A percentile compares a stretch with the other conserved stretches of the same genome.
Evolutionary conservation across 2,888 invertebrate genomes (phyloP).

Genomic region (Caradrina kadenii): DNA sequence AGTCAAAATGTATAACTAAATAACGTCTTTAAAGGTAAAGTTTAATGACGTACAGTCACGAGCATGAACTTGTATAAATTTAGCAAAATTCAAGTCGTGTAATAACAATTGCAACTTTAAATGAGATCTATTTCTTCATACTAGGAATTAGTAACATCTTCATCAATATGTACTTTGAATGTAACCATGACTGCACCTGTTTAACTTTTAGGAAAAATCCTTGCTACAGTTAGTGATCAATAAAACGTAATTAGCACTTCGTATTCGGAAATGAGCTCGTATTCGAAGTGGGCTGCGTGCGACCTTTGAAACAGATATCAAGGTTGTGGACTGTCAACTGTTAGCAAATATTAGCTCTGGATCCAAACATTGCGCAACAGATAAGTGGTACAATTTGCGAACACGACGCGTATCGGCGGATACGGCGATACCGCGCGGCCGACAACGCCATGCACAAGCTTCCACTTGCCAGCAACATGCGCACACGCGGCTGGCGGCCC

Average conservation of each 20-base stretch:
- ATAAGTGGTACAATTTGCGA: slow-evolving; percentile 60
- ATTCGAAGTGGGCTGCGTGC: slow-evolving; percentile 17
- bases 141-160: too few species aligned
- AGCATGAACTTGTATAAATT: background rate
- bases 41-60: too few species aligned
- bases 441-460: slow-evolving; percentile 17
- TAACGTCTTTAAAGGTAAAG: background rate
- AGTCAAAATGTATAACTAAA: background rate
- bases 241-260: slow-evolving; percentile 11
- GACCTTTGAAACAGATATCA: slow-evolving; percentile 51
- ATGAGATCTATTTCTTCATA: background rate
- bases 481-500: slow-evolving; percentile 70
- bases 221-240: background rate
- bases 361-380: slow-evolving; percentile 57
- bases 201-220: background rate
- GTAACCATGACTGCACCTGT: too few species aligned
- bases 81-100: background rate
- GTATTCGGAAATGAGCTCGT: slow-evolving; percentile 20
- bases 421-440: slow-evolving; percentile 48
- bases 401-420: slow-evolving; percentile 65
- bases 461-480: slow-evolving; percentile 36
- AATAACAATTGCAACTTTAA: background rate
- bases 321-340: slow-evolving; percentile 48
- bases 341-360: slow-evolving; percentile 40
- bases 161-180: too few species aligned